phyloP scores from a whole-genome alignment of 2,113 vertebrate genomes.

The Tamias sibiricus region DNA sequence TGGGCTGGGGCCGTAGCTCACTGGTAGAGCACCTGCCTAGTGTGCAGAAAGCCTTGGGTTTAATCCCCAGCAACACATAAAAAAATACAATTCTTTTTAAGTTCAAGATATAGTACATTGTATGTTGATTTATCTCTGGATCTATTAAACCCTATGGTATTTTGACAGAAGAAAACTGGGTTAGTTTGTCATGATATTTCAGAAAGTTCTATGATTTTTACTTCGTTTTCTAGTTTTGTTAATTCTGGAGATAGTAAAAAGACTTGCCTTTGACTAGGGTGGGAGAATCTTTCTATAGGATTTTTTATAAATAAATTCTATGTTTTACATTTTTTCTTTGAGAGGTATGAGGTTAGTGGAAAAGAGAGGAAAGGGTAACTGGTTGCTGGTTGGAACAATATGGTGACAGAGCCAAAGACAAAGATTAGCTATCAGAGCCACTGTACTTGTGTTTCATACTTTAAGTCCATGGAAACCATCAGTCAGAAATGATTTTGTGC shows the following conservation, averaged over 20 bases:
- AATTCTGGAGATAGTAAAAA: conserved; percentile 16
- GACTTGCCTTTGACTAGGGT: neutral
- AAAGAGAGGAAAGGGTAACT: neutral
- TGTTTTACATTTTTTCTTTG: neutral
- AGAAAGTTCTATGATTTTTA: conserved; percentile 64
- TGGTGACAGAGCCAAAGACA: neutral
- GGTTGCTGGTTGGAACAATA: neutral
- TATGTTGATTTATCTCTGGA: neutral
- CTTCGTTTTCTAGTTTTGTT: conserved; percentile 53
- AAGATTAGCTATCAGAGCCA: neutral
- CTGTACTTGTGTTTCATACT: neutral
- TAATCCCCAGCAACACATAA: neutral
- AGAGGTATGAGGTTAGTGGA: neutral
- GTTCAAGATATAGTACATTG: conserved; percentile 24
- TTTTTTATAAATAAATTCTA: neutral
- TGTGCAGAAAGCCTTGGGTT: neutral
- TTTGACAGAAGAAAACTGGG: conserved; percentile 64
- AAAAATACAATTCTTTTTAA: conserved; percentile 49
- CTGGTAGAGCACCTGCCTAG: too few relatives aligned
- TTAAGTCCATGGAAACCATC: neutral
- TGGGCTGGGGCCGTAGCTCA: neutral
- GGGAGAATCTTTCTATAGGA: neutral
- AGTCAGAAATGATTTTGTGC: neutral
- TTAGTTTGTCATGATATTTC: conserved; percentile 26
- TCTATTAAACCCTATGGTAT: conserved; percentile 44